phyloP scores from a whole-genome alignment of 2,113 vertebrate genomes.

The Dissostichus mawsoni region DNA sequence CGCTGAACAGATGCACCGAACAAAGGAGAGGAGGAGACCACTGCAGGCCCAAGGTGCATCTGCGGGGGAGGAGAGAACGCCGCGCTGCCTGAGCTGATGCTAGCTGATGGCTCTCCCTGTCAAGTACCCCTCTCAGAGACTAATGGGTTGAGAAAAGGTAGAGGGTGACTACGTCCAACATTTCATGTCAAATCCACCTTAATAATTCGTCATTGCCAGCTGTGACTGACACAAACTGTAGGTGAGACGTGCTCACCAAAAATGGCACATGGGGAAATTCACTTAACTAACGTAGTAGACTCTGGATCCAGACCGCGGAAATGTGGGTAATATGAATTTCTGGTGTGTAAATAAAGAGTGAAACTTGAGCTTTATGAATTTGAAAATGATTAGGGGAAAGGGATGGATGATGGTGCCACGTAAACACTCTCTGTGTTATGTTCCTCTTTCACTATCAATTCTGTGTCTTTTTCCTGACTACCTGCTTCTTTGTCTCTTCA shows the following conservation, averaged over 20 bases:
- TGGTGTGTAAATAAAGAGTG: slow-evolving; percentile 64
- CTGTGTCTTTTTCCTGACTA: slow-evolving; percentile 41
- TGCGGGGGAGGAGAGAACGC: slow-evolving; percentile 79
- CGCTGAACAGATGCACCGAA: slow-evolving; percentile 82
- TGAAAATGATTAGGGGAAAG: slow-evolving; percentile 68
- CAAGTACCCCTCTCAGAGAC: slow-evolving; percentile 75
- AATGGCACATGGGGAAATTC: slow-evolving; percentile 83
- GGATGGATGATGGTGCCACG: slow-evolving; percentile 40
- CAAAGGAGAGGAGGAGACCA: slow-evolving; percentile 82
- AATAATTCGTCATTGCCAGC: slow-evolving; percentile 76
- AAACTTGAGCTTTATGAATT: slow-evolving; percentile 59
- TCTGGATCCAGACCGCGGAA: slow-evolving; percentile 51
- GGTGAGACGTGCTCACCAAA: slow-evolving; percentile 68
- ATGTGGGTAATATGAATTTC: slow-evolving; percentile 61
- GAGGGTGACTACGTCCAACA: slow-evolving; percentile 78
- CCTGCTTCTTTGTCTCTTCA: slow-evolving; percentile 27
- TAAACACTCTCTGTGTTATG: slow-evolving; percentile 55
- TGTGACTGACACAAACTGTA: slow-evolving; percentile 79
- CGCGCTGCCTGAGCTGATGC: slow-evolving; percentile 76
- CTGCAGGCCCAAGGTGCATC: slow-evolving; percentile 79
- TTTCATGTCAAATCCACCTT: slow-evolving; percentile 82
- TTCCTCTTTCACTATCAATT: slow-evolving; percentile 53
- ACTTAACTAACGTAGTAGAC: slow-evolving; percentile 79
- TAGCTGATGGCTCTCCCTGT: slow-evolving; percentile 78
- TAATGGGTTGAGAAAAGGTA: slow-evolving; percentile 82